Evolutionary conservation across 2,113 vertebrate genomes (phyloP).

Genomic region (Hirundichthys speculiger): DNA sequence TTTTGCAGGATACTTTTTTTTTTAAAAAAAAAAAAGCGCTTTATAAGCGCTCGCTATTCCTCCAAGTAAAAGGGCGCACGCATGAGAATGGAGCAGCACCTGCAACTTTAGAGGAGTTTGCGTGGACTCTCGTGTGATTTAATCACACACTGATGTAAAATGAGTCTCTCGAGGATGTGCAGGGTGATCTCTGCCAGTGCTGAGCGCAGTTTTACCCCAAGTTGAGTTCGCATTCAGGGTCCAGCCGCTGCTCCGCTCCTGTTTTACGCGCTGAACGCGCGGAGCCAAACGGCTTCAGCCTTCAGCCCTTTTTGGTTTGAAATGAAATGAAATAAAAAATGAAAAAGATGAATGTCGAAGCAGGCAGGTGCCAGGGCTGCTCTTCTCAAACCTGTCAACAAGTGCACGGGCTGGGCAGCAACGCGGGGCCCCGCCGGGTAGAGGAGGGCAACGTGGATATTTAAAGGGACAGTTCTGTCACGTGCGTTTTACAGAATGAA

Average conservation of each 20-base stretch:
- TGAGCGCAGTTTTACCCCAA: too few species aligned
- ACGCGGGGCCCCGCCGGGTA: conserved; percentile 4
- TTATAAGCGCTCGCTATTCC: too few species aligned
- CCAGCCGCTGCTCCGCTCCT: too few species aligned
- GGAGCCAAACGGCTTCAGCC: conserved; percentile 32
- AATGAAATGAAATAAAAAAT: too few species aligned
- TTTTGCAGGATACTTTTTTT: too few species aligned
- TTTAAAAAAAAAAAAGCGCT: too few species aligned
- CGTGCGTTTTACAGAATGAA: background rate
- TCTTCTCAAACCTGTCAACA: conserved; percentile 42
- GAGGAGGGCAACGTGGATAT: conserved; percentile 32
- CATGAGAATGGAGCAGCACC: background rate
- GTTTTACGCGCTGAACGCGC: conserved; percentile 50
- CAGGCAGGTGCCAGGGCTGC: conserved; percentile 65
- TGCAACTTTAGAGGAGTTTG: conserved; percentile 22
- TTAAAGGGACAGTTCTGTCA: conserved; percentile 51
- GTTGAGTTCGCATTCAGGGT: too few species aligned
- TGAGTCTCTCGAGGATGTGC: too few species aligned
- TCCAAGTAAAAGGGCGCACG: too few species aligned
- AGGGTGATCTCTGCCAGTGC: too few species aligned
- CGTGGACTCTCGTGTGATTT: background rate
- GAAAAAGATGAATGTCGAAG: conserved; percentile 59
- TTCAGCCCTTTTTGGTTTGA: too few species aligned
- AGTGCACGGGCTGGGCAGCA: conserved; percentile 43
- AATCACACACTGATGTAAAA: background rate